phyloP scores from a whole-genome alignment of 2,113 vertebrate species.

The Poeciliopsis retropinna region DNA sequence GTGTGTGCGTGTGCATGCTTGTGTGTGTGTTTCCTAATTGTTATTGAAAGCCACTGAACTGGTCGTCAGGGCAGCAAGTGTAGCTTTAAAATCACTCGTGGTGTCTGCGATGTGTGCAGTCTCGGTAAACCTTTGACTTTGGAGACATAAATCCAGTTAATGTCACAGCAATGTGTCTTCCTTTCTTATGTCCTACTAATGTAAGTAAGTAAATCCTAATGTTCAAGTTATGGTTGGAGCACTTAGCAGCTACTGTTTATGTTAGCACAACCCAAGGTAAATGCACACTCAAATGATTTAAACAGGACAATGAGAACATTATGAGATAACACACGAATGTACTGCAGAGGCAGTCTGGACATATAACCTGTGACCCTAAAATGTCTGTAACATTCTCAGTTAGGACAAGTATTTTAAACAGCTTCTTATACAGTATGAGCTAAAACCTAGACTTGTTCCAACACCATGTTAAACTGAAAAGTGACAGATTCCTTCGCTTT shows the following conservation, averaged over 20 bases:
- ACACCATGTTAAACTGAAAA: conserved; percentile 4
- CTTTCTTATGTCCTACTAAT: background rate
- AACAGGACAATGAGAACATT: background rate
- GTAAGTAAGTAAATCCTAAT: background rate
- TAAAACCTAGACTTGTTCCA: background rate
- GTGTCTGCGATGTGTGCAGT: conserved; percentile 1
- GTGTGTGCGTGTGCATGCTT: background rate
- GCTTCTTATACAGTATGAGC: background rate
- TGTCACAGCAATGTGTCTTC: background rate
- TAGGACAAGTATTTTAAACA: conserved; percentile 8
- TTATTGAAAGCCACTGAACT: conserved; percentile 59
- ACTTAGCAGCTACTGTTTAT: too few species aligned
- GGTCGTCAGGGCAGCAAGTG: conserved; percentile 42
- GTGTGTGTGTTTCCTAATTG: conserved; percentile 7
- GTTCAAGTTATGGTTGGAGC: background rate
- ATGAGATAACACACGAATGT: conserved; percentile 4
- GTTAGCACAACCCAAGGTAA: background rate
- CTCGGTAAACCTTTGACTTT: background rate
- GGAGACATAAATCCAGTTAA: background rate
- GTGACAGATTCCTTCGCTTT: background rate
- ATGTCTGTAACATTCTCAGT: conserved; percentile 17
- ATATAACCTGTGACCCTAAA: conserved; percentile 25
- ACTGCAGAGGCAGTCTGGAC: conserved; percentile 15
- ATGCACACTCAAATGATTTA: background rate
- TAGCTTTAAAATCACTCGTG: conserved; percentile 66